Conservation (phyloP, 2,888 invertebrate genomes). For the Tyria jacobaeae region DNA sequence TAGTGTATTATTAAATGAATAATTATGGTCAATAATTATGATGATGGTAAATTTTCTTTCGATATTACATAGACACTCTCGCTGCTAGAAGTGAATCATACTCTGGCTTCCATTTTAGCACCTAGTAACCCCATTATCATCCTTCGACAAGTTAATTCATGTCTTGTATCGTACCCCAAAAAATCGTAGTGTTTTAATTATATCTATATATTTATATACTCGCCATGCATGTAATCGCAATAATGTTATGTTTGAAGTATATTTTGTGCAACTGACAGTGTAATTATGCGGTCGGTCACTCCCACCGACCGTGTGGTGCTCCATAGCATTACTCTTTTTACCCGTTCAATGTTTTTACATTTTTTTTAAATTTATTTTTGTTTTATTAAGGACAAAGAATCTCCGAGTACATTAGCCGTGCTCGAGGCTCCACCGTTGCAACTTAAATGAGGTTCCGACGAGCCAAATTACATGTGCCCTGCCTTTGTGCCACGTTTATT, state of each 20-base stretch:
- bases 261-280: constrained; percentile 74
- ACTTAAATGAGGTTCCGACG: constrained; percentile 82
- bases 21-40: constrained; percentile 20
- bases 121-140: constrained; percentile 43
- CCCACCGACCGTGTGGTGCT: constrained; percentile 73
- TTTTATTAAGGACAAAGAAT: constrained; percentile 78
- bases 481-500: constrained; percentile 79
- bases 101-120: constrained; percentile 40
- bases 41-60: constrained; percentile 14
- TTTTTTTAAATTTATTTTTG: constrained; percentile 81
- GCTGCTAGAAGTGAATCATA: constrained; percentile 33
- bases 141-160: constrained; percentile 49
- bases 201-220: constrained; percentile 30
- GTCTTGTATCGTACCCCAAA: constrained; percentile 35
- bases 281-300: constrained; percentile 79
- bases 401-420: constrained; percentile 74
- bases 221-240: constrained; percentile 37
- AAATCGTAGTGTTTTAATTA: constrained; percentile 30
- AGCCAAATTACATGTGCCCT: constrained; percentile 81
- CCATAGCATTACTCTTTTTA: constrained; percentile 78
- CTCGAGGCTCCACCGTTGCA: constrained; percentile 70
- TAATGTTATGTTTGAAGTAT: constrained; percentile 60
- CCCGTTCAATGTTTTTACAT: constrained; percentile 79
- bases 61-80: constrained; percentile 47
- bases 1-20: constrained; percentile 44